A percentile compares a stretch with the other conserved stretches of the same genome.
Conservation (phyloP, 2,888 invertebrate species). For the Machimus rusticus region DNA sequence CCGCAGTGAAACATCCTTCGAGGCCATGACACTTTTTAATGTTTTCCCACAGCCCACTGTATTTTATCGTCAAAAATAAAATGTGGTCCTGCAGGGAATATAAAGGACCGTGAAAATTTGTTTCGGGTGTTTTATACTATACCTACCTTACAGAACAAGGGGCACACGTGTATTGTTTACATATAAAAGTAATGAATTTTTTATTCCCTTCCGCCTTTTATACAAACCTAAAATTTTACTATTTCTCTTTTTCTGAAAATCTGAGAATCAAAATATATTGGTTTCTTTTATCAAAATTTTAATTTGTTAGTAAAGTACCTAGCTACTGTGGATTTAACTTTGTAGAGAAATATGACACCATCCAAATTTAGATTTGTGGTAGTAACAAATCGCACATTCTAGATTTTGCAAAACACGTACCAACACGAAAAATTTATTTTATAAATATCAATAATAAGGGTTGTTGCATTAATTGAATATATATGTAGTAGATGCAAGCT, state of each 20-base stretch:
- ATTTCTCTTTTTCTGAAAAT: neutral
- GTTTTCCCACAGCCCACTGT: neutral
- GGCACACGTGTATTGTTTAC: neutral
- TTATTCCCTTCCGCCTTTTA: neutral
- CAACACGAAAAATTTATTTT: too few relatives aligned
- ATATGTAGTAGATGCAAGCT: too few relatives aligned
- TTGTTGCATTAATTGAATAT: too few relatives aligned
- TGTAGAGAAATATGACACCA: too few relatives aligned
- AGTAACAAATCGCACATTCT: too few relatives aligned
- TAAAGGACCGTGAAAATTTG: constrained; percentile 4
- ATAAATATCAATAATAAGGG: too few relatives aligned
- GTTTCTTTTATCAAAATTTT: too few relatives aligned
- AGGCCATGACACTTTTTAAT: constrained; percentile 10
- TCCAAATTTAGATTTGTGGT: too few relatives aligned
- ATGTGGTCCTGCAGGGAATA: constrained; percentile 12
- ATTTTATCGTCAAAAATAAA: neutral
- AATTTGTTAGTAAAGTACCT: too few relatives aligned
- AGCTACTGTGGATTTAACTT: too few relatives aligned
- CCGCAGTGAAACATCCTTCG: constrained; percentile 8
- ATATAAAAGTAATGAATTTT: neutral
- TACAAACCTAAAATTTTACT: neutral
- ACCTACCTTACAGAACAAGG: neutral
- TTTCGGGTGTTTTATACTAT: neutral
- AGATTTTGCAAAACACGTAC: too few relatives aligned
- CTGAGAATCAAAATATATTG: too few relatives aligned